Evolutionary conservation across 2,888 invertebrate species (phyloP).

Genomic region (Deroplatys truncata): DNA sequence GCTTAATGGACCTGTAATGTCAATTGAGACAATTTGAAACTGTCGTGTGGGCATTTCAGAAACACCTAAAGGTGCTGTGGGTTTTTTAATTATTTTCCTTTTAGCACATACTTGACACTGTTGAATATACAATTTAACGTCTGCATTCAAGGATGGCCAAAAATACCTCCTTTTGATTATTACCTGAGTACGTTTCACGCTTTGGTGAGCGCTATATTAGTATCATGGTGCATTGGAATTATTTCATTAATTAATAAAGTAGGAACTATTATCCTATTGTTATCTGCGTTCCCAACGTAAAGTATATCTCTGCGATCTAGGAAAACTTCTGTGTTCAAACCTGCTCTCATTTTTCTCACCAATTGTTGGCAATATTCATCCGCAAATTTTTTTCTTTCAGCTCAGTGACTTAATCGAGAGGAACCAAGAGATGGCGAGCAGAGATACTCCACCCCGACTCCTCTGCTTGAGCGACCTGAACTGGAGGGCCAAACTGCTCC

Average conservation of each 20-base stretch:
- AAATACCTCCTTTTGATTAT: neutral
- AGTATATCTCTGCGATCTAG: too few species aligned
- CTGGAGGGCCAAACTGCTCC: too few species aligned
- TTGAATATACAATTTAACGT: neutral
- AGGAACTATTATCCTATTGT: neutral
- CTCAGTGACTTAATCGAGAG: too few species aligned
- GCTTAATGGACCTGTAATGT: slow-evolving; percentile 31
- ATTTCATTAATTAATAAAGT: neutral
- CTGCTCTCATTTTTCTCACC: too few species aligned
- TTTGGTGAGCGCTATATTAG: neutral
- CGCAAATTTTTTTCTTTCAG: too few species aligned
- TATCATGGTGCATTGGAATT: neutral
- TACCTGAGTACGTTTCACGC: neutral
- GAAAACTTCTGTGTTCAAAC: too few species aligned
- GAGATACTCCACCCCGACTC: too few species aligned
- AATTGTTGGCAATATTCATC: too few species aligned
- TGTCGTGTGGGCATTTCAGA: neutral
- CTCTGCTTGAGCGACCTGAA: too few species aligned
- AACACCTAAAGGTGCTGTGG: too few species aligned
- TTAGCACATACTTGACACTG: neutral
- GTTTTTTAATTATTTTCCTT: neutral
- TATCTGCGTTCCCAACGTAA: too few species aligned
- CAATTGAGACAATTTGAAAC: slow-evolving; percentile 10
- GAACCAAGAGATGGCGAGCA: too few species aligned
- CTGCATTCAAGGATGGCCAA: neutral